Evolutionary conservation across 2,113 vertebrate species (phyloP).

Genomic region (Dicrurus megarhynchus): DNA sequence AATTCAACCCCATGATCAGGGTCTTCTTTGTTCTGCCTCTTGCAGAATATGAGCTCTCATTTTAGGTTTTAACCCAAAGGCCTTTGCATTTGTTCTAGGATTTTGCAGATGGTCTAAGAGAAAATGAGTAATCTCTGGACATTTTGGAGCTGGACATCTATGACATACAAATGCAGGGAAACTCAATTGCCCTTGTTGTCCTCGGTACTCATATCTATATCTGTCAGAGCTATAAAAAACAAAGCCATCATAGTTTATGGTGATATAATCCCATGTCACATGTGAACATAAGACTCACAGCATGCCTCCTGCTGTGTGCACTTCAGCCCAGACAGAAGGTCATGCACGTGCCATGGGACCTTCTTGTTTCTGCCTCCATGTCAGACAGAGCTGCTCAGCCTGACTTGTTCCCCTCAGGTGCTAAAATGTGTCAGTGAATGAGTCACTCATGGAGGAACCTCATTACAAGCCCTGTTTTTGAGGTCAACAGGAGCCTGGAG

Average conservation of each 20-base stretch:
- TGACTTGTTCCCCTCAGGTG: background rate
- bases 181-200: background rate
- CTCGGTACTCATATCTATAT: background rate
- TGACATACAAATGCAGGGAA: background rate
- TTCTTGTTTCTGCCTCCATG: background rate
- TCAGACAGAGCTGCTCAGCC: background rate
- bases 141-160: background rate
- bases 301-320: background rate
- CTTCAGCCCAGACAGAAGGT: background rate
- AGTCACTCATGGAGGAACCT: background rate
- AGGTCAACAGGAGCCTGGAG: background rate
- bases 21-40: background rate
- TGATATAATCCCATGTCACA: background rate
- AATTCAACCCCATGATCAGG: conserved; percentile 8
- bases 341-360: rapidly evolving
- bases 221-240: background rate
- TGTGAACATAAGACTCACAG: background rate
- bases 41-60: background rate
- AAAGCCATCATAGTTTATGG: background rate
- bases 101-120: background rate
- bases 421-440: background rate
- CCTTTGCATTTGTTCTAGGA: background rate
- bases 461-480: background rate
- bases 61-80: background rate
- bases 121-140: background rate